Base-by-base conservation (phyloP, 2,797 vertebrate genomes). In the Scomberomorus guttatus region DNA sequence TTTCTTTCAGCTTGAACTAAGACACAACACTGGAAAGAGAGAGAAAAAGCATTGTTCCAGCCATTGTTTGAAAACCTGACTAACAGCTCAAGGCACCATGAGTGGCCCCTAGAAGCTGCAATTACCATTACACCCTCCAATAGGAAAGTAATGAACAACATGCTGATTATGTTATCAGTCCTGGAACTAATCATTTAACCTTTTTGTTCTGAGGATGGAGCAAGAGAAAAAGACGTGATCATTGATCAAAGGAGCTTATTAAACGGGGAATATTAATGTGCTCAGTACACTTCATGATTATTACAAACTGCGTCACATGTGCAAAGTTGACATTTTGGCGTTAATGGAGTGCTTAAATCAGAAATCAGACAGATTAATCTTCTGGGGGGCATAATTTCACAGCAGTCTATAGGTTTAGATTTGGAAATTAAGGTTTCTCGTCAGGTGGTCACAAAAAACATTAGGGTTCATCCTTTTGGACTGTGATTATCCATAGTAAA, bases 211-310 rank as follows among this genome's bases (percentile, higher is more conserved):
- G 42, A 22, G 6, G 27, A 27, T 59, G 14, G 15, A 63, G 20
- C 39, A 51, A 50, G 20, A 51, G 6, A 27, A 27, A 66, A 39
- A 51, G 5, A 3, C 7, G 34, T 14, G 20, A 32, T 29, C 29
- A 24, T 75, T 70, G 46, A 78, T 71, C 63, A 69, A 29, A 52
- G 18, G n/a, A 17, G 7, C 72, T 67, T 51, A 37, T 61, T 69
- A 22, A 64, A 42, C 2, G 8, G 5, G 15, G 10, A 8, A 9
- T 14, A 72, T 44, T 15, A 64, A 63, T 56, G 48, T 5, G 50
- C 32, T 48, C 11, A 2, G 2, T 59, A 58, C 18, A 34, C 54
- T 54, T 24, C 13, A 46, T 32, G 44, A 67, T 63, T n/a, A 77
- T 66, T 57, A 75, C 13, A 66, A 2, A n/a, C n/a, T 66, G n/a